Evolutionary conservation across 2,888 invertebrate species (phyloP), one percentile per base, ranked within the genome.

Genomic region (Panzeria rudis): DNA sequence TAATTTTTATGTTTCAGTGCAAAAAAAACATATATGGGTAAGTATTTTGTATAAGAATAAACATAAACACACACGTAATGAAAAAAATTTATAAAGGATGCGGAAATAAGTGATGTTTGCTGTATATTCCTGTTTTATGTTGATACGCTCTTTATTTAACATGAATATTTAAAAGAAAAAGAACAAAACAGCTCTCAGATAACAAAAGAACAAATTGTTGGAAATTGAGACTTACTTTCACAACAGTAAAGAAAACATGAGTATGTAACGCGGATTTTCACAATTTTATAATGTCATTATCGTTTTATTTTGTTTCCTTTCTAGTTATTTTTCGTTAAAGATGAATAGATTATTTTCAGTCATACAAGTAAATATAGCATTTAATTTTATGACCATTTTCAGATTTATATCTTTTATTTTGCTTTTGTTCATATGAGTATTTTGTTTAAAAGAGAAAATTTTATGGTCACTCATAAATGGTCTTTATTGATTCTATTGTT

Each of bases 381-480:
- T 77, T 81, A 77, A 77, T 81, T 84, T 81, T 84, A 81, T 77
- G 54, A 73, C 75, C 73, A 61, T 84, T 84, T 84, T 69, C n/a
- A 84, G 84, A 84, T 77, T 84, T 76, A 84, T 80, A 77, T 80
- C 80, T 35, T 17, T 59, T 59, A 17, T 59, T 59, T 13, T 15
- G 15, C 62, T 50, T 61, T 73, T 78, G 29, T 68, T 61, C 23
- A 17, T 7, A 2, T 41, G 32, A 41, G 32, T 44, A 47, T 47
- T 47, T 64, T 72, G 54, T 79, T 32, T 35, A 17, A 41, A 35
- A 38, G 9, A 66, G 47, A 56, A 35, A 68, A 23, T 76, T 84
- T 84, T 81, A 81, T 81, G 69, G 77, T 81, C 84, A 77, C 69
- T 81, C 81, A 72, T 81, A 81, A 84, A 81, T 77, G 80, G 76